phyloP scores from a whole-genome alignment of 1,140 invertebrate species.

The Patella vulgata region DNA sequence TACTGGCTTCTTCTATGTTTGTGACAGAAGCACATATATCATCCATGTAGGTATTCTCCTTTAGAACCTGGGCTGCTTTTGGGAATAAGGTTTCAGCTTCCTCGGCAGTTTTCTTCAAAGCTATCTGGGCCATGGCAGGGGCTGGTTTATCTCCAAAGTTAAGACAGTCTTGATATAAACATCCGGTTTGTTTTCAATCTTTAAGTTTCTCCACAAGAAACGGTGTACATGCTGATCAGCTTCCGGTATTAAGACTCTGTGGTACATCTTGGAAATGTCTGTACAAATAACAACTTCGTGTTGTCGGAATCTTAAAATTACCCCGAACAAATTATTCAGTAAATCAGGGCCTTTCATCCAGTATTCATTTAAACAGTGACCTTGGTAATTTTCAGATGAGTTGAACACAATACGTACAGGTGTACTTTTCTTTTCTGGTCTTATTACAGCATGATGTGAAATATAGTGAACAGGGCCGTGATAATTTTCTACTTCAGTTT shows the following conservation, averaged over 20 bases:
- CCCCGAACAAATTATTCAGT: conserved; percentile 15
- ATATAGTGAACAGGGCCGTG: conserved; percentile 12
- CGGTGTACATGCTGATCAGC: conserved; percentile 18
- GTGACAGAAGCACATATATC: conserved; percentile 3
- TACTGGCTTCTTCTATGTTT: neutral
- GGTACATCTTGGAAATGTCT: conserved; percentile 25
- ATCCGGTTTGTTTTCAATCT: conserved; percentile 5
- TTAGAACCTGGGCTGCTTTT: conserved; percentile 2
- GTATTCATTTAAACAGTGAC: conserved; percentile 20
- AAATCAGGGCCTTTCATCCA: conserved; percentile 23
- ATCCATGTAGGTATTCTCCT: conserved; percentile 12
- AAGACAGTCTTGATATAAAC: conserved; percentile 9
- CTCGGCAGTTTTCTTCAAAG: conserved; percentile 15
- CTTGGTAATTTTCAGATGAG: conserved; percentile 12
- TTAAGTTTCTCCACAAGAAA: conserved; percentile 17
- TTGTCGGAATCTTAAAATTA: conserved; percentile 13
- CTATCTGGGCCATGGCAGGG: conserved; percentile 1
- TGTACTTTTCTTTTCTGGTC: conserved; percentile 12
- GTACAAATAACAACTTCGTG: conserved; percentile 1
- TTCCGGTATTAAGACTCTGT: conserved; percentile 6
- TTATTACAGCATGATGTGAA: conserved; percentile 13
- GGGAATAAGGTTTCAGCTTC: conserved; percentile 5
- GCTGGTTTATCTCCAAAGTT: conserved; percentile 10
- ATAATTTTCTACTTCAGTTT: conserved; percentile 1
- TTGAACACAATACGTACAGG: conserved; percentile 21